These are phyloP conservation scores for Himalopsyche japonica DNA, from an alignment of 2,888 invertebrate species.

Conservation along the genomic window DNA sequence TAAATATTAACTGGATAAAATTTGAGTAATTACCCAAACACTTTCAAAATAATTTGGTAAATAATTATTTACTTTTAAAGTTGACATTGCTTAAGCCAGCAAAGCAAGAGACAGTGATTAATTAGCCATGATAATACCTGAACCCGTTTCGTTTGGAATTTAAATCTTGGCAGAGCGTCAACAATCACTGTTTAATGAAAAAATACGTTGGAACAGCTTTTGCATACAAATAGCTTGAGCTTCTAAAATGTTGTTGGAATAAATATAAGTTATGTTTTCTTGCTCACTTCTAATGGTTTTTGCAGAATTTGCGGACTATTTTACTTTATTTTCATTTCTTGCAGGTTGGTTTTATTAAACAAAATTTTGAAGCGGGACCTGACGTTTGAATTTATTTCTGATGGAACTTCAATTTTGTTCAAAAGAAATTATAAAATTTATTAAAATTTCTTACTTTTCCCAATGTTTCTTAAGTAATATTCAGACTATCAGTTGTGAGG, in stretches of 20 bases:
- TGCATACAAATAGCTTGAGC: not conserved
- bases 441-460: too few species aligned
- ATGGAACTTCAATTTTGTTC: too few species aligned
- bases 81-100: conserved; percentile 17
- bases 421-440: too few species aligned
- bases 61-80: conserved; percentile 24
- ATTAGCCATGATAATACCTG: conserved; percentile 3
- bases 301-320: too few species aligned
- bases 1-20: not conserved
- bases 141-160: not conserved
- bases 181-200: not conserved
- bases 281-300: too few species aligned
- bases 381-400: too few species aligned
- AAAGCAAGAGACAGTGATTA: conserved; percentile 12
- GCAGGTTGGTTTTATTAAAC: too few species aligned
- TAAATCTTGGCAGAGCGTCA: not conserved
- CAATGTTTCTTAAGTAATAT: too few species aligned
- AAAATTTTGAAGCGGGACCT: too few species aligned
- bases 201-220: not conserved
- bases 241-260: not conserved
- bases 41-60: conserved; percentile 25
- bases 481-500: too few species aligned
- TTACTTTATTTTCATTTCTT: too few species aligned
- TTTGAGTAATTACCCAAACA: conserved; percentile 14
- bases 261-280: not conserved